Conservation (phyloP, 2,888 invertebrate genomes). For the Agrilus cyanescens region DNA sequence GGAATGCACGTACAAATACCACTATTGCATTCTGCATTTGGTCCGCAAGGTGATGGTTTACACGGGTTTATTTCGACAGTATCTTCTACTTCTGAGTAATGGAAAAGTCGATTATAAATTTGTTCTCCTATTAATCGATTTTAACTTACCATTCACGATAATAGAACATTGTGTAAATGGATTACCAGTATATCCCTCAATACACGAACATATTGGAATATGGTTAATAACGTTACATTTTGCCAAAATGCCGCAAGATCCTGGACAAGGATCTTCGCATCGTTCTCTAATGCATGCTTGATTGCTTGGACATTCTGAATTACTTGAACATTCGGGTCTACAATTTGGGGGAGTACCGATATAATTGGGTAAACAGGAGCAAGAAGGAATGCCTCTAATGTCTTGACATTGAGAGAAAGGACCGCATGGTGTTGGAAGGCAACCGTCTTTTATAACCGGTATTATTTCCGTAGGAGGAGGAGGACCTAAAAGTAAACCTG, state of each 20-base stretch:
- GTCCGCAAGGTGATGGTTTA: conserved; percentile 58
- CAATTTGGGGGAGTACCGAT: conserved; percentile 64
- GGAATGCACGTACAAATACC: conserved; percentile 55
- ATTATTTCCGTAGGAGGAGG: conserved; percentile 18
- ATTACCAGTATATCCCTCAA: conserved; percentile 58
- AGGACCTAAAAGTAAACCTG: conserved; percentile 3
- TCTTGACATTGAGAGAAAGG: conserved; percentile 46
- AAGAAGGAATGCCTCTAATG: conserved; percentile 41
- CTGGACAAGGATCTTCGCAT: conserved; percentile 64
- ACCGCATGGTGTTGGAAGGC: conserved; percentile 60
- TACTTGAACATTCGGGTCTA: conserved; percentile 62
- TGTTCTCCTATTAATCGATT: too few relatives aligned
- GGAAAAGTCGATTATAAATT: conserved; percentile 4
- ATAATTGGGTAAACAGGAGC: conserved; percentile 55
- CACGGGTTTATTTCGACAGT: conserved; percentile 46
- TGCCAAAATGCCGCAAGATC: conserved; percentile 60
- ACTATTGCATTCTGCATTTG: conserved; percentile 56
- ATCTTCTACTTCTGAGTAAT: conserved; percentile 14
- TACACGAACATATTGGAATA: conserved; percentile 62
- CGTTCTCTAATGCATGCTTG: conserved; percentile 59
- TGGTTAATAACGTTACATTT: conserved; percentile 62
- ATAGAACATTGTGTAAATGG: conserved; percentile 44
- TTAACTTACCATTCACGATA: conserved; percentile 4
- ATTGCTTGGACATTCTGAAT: conserved; percentile 57
- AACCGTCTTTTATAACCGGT: conserved; percentile 36